phyloP scores from a whole-genome alignment of 2,113 vertebrate genomes.

The Ptyas mucosa region DNA sequence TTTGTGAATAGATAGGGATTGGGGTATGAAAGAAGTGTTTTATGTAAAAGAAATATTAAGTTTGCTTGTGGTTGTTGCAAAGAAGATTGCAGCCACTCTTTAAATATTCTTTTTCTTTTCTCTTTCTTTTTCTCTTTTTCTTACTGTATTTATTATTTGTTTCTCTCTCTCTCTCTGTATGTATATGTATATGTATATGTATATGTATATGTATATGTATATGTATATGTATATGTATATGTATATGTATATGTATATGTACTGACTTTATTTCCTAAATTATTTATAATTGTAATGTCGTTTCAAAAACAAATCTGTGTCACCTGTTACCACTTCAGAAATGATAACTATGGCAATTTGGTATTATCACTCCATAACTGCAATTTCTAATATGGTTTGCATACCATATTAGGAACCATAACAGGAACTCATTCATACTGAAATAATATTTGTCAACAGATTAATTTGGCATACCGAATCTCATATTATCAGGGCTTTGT shows the following conservation, averaged over 20 bases:
- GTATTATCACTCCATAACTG: not conserved
- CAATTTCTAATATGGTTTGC: not conserved
- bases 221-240: too few species aligned
- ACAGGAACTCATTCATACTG: not conserved
- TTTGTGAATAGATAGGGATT: not conserved
- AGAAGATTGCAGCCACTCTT: not conserved
- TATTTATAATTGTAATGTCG: not conserved
- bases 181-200: too few species aligned
- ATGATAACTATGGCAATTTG: conserved; percentile 12
- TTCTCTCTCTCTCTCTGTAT: not conserved
- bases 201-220: too few species aligned
- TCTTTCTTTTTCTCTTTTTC: not conserved
- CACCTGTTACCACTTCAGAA: conserved; percentile 28
- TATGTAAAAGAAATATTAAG: not conserved
- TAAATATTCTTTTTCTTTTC: too few species aligned
- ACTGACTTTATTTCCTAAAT: not conserved
- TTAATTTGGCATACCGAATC: not conserved
- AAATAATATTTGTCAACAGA: not conserved
- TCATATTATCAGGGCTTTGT: not conserved
- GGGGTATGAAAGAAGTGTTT: not conserved
- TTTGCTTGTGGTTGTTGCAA: not conserved
- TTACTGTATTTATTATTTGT: not conserved
- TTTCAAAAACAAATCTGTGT: conserved; percentile 58
- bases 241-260: not conserved
- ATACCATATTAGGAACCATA: not conserved